These are phyloP conservation scores for Regulus satrapa DNA, from an alignment of 2,113 vertebrate species.

Conservation along the genomic window DNA sequence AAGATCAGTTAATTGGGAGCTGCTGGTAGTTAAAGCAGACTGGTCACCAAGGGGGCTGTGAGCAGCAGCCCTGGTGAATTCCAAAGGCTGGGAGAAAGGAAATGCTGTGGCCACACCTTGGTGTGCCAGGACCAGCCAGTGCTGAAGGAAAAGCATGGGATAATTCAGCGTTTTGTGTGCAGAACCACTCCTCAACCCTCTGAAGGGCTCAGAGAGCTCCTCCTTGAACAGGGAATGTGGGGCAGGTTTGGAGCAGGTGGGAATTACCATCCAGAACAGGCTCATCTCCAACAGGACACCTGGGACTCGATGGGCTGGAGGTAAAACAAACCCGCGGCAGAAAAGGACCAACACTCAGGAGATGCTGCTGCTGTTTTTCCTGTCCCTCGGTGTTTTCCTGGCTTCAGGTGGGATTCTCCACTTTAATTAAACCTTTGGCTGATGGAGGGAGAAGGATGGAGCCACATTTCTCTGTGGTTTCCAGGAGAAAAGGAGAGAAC, in stretches of 20 bases:
- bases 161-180: neutral
- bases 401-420: neutral
- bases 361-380: neutral
- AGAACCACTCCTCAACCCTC: neutral
- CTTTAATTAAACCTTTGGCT: neutral
- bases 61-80: neutral
- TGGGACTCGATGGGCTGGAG: neutral
- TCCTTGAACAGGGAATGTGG: rapidly evolving
- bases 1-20: neutral
- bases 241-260: neutral
- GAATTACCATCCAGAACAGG: neutral
- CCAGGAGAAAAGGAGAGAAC: neutral
- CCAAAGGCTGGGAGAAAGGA: neutral
- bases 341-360: neutral
- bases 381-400: neutral
- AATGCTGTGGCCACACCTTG: neutral
- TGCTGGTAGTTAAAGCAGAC: neutral
- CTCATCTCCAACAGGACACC: neutral
- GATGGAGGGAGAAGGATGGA: neutral
- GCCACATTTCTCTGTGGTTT: neutral
- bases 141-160: neutral
- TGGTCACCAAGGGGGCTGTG: neutral
- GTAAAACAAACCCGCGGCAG: rapidly evolving
- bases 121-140: neutral
- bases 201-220: neutral